Evolutionary conservation across 2,113 vertebrate genomes (phyloP).

Genomic region (Podarcis muralis): DNA sequence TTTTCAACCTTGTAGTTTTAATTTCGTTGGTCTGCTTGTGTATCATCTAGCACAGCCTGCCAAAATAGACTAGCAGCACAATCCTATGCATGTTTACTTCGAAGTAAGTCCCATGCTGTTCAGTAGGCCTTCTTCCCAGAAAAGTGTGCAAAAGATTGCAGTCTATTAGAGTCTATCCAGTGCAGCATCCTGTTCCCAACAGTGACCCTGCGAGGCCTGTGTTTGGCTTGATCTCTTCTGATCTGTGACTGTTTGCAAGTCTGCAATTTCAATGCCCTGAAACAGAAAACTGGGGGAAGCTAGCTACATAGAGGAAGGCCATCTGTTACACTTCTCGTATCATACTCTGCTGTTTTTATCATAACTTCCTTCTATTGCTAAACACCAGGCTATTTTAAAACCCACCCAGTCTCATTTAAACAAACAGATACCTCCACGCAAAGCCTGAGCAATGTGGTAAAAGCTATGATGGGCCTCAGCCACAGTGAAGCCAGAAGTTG

Average conservation of each 20-base stretch:
- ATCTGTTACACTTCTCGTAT: constrained; percentile 17
- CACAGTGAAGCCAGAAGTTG: no score
- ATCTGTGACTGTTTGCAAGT: accelerated
- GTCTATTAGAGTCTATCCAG: not conserved
- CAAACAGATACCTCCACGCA: constrained; percentile 46
- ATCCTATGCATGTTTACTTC: not conserved
- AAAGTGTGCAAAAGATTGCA: not conserved
- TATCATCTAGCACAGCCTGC: not conserved
- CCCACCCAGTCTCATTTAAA: constrained; percentile 40
- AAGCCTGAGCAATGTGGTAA: constrained; percentile 9
- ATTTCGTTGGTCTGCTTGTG: no score
- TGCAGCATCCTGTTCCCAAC: no score
- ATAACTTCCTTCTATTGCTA: constrained; percentile 26
- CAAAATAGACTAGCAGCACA: not conserved
- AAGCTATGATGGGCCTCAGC: not conserved
- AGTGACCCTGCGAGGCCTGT: not conserved
- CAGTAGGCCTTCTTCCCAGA: not conserved
- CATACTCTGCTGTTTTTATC: not conserved
- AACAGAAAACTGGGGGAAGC: not conserved
- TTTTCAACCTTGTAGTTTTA: not conserved
- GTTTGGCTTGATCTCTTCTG: not conserved
- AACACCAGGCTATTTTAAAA: constrained; percentile 28
- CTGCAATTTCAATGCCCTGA: not conserved
- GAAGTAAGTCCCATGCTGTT: not conserved
- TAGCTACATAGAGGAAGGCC: not conserved